Evolutionary conservation across 2,888 invertebrate species (phyloP).

Genomic region (Lymantria monacha): DNA sequence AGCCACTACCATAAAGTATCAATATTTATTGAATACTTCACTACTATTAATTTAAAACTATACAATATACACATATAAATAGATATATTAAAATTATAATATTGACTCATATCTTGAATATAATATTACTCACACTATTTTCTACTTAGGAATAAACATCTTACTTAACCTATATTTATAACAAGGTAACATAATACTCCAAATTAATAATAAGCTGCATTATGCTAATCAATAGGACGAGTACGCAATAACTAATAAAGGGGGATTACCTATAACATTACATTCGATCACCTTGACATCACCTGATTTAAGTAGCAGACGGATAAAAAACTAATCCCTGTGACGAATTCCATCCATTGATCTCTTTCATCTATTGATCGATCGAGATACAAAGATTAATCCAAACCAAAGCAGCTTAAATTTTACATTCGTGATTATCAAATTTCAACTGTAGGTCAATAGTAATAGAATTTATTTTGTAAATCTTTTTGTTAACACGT

Average conservation of each 20-base stretch:
- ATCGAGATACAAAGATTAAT: conserved; percentile 43
- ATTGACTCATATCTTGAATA: too few relatives aligned
- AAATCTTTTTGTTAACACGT: conserved; percentile 46
- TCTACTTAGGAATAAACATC: too few relatives aligned
- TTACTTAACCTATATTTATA: not conserved
- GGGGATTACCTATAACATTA: conserved; percentile 24
- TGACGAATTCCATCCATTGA: conserved; percentile 60
- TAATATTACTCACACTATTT: too few relatives aligned
- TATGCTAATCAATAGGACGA: not conserved
- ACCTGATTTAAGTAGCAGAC: conserved; percentile 28
- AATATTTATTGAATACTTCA: too few relatives aligned
- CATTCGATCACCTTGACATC: conserved; percentile 27
- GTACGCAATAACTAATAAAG: conserved; percentile 24
- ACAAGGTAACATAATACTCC: not conserved
- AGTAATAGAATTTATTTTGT: conserved; percentile 27
- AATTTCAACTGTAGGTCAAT: conserved; percentile 17
- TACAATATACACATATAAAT: too few relatives aligned
- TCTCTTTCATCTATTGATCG: conserved; percentile 65
- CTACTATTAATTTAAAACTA: too few relatives aligned
- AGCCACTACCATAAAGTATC: too few relatives aligned
- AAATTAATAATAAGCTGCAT: not conserved
- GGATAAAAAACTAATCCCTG: conserved; percentile 48
- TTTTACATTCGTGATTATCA: not conserved
- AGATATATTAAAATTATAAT: too few relatives aligned
- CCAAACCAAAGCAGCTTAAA: conserved; percentile 19